These are phyloP conservation scores for Clarias macrocephalus DNA, from an alignment of 2,113 vertebrate species.

Conservation along the genomic window DNA sequence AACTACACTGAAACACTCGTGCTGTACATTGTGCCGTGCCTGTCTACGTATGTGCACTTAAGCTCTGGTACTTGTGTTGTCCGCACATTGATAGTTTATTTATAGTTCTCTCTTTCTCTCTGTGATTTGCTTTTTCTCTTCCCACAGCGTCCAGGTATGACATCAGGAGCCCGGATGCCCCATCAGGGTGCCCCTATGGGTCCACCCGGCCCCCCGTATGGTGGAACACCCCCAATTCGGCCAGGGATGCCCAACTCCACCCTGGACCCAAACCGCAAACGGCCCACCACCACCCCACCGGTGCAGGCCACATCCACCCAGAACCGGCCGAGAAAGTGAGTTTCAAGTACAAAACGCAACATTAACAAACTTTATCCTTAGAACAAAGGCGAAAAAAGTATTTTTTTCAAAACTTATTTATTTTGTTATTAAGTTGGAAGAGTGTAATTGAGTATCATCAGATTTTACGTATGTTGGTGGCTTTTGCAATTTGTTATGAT, in stretches of 20 bases:
- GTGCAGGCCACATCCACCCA: conserved; percentile 73
- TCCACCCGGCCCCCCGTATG: conserved; percentile 82
- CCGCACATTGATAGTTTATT: too few relatives aligned
- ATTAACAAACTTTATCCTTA: neutral
- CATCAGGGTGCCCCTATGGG: conserved; percentile 89
- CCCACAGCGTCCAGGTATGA: conserved; percentile 85
- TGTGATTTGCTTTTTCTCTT: neutral
- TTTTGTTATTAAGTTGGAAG: neutral
- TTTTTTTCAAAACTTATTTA: neutral
- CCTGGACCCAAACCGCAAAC: conserved; percentile 82
- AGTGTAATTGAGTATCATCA: neutral
- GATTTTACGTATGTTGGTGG: neutral
- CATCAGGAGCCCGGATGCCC: conserved; percentile 86
- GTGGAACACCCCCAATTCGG: conserved; percentile 79
- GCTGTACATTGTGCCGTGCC: neutral
- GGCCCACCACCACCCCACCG: conserved; percentile 77
- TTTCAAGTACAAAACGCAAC: conserved; percentile 5
- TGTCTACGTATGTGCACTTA: neutral
- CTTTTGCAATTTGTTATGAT: neutral
- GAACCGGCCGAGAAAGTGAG: conserved; percentile 81
- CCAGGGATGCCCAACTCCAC: conserved; percentile 79
- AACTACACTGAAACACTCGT: neutral
- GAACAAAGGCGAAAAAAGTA: neutral
- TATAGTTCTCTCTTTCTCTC: neutral
- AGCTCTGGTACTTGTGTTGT: neutral